Percentiles rank a stretch among this genome's conserved stretches.
Evolutionary conservation across 2,797 vertebrate genomes (phyloP).

Genomic region (Enteromius paludinosus): DNA sequence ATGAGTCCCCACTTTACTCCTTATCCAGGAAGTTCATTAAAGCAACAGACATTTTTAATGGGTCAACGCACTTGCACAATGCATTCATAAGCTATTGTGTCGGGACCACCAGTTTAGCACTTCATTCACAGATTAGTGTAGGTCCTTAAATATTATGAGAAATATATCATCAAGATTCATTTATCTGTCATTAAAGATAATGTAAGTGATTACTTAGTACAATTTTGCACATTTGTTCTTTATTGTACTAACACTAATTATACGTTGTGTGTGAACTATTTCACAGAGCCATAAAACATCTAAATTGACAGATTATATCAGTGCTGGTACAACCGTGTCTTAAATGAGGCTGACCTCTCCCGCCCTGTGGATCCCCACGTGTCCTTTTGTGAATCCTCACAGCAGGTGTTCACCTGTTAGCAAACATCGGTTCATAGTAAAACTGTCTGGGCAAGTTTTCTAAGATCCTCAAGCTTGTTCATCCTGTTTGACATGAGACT

Average conservation of each 20-base stretch:
- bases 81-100: conserved; percentile 54
- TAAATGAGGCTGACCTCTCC: conserved; percentile 11
- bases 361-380: conserved; percentile 11
- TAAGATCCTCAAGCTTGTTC: conserved; percentile 57
- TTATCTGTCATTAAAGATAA: background rate
- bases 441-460: conserved; percentile 59
- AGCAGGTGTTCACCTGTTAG: conserved; percentile 46
- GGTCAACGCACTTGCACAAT: conserved; percentile 64
- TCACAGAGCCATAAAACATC: background rate
- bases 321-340: background rate
- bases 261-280: background rate
- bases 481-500: conserved; percentile 57
- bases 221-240: background rate
- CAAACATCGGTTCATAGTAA: conserved; percentile 34
- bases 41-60: conserved; percentile 67
- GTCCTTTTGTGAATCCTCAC: conserved; percentile 38
- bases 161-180: background rate
- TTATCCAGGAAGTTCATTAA: conserved; percentile 69
- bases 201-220: background rate
- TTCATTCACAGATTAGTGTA: conserved; percentile 34
- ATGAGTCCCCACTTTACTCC: conserved; percentile 49
- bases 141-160: conserved; percentile 12
- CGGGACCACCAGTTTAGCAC: conserved; percentile 42
- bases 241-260: background rate
- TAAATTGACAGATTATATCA: conserved; percentile 23